Evolutionary conservation across 1,140 invertebrate genomes (phyloP), one percentile per base, ranked within the genome.

Genomic region (Drosophila arawakana): DNA sequence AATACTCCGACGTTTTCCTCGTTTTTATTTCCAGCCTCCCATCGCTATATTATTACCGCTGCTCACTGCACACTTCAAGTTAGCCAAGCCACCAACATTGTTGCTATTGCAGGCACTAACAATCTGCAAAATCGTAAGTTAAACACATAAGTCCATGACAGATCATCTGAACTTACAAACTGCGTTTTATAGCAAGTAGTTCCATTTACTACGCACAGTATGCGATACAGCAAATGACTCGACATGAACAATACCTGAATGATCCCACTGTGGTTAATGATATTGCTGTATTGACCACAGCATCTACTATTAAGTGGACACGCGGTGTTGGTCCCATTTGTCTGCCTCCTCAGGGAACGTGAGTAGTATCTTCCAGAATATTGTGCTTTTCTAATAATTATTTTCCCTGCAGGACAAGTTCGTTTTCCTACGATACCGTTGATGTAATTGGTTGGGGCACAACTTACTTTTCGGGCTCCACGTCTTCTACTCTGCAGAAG

Each of bases 311-410:
- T 3, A 65, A 63, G 8, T 92, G 90, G 86, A 75, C 83, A 7
- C 76, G 83, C 0, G 91, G 91, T 0, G 90, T 92, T 4, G 91
- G 89, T 13, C 91, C 91, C n/a, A 76, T 85, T 25, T 92, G 91
- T 50, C 34, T 92, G 44, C 91, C 91, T 0, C 83, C 91, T 5
- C 55, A 18, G 2, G 68, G 69, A 43, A 77, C 74, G 88, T 92
- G n/a, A 84, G 90, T 80, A 39, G 1, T 7, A 9, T 30, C 4
- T 0, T 5, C 18, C n/a, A 7, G 3, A 9, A 2, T 9, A 7
- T 0, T 10, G 0, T 2, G 15, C 5, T 5, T 9, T 15, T 47
- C 0, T 13, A 7, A 6, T 7, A n/a, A 35, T n/a, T 0, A 18
- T 0, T 46, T 7, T 9, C 0, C 11, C 35, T 30, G 3, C 39